Evolutionary conservation across 2,888 invertebrate species (phyloP).

Genomic region (Deilephila elpenor): DNA sequence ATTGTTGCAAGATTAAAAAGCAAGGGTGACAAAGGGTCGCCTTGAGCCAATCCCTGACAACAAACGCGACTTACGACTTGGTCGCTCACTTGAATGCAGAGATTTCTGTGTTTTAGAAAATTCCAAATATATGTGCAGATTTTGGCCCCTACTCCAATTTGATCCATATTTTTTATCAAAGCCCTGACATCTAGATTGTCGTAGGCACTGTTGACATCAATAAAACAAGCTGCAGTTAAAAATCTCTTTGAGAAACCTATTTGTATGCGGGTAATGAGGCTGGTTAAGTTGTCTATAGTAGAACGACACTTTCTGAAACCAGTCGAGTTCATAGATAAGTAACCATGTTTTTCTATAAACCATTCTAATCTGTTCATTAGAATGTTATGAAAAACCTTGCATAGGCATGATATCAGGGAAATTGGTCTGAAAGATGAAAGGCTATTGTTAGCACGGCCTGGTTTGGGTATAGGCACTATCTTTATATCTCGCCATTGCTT

Average conservation of each 20-base stretch:
- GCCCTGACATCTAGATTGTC: no score
- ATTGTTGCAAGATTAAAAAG: conserved; percentile 48
- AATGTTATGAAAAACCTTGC: conserved; percentile 38
- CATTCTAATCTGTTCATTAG: conserved; percentile 35
- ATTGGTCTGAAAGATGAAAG: conserved; percentile 36
- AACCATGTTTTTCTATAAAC: conserved; percentile 33
- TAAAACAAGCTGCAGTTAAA: no score
- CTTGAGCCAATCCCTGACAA: conserved; percentile 44
- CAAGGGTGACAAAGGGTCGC: conserved; percentile 49
- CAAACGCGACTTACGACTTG: conserved; percentile 31
- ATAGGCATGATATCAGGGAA: conserved; percentile 36
- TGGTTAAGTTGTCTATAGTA: conserved; percentile 33
- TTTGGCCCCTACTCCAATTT: conserved; percentile 36
- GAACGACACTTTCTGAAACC: conserved; percentile 37
- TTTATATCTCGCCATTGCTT: conserved; percentile 40
- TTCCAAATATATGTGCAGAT: conserved; percentile 42
- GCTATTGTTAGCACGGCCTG: conserved; percentile 19
- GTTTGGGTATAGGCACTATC: conserved; percentile 42
- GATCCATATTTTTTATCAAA: no score
- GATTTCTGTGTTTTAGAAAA: conserved; percentile 36
- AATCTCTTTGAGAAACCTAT: conserved; percentile 38
- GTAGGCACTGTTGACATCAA: no score
- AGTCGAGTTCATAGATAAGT: conserved; percentile 26
- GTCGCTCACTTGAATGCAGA: conserved; percentile 32
- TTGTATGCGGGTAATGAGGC: conserved; percentile 33